These are phyloP conservation scores for Choreutis nemorana DNA, from an alignment of 2,888 invertebrate species.

Conservation along the genomic window DNA sequence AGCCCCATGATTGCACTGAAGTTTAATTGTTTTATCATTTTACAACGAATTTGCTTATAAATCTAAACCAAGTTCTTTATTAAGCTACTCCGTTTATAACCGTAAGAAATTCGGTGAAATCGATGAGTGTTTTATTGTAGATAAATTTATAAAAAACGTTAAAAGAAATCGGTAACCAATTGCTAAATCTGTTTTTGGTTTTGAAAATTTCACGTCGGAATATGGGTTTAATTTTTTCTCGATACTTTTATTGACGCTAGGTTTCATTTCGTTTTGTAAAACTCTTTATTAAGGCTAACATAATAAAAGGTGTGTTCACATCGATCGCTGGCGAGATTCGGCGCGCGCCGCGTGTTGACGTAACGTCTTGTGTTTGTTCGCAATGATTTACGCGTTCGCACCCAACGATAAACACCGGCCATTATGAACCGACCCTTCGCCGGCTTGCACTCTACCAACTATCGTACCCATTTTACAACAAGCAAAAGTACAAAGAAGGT, in stretches of 20 bases:
- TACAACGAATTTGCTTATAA: no score
- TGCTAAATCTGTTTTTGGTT: no score
- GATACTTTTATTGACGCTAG: conserved; percentile 1
- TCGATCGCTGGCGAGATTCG: conserved; percentile 25
- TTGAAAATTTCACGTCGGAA: no score
- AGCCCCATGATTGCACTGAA: no score
- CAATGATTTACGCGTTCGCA: conserved; percentile 35
- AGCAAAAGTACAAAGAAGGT: conserved; percentile 15
- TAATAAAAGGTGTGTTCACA: conserved; percentile 19
- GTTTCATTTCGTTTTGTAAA: not conserved
- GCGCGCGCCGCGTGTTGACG: conserved; percentile 29
- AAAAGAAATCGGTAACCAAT: no score
- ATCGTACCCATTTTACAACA: conserved; percentile 10
- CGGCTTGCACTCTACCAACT: conserved; percentile 1
- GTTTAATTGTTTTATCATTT: no score
- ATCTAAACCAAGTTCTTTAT: no score
- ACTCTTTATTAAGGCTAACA: not conserved
- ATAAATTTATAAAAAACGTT: no score
- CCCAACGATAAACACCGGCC: conserved; percentile 20
- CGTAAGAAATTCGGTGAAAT: no score
- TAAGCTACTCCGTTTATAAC: no score
- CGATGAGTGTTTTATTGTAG: no score
- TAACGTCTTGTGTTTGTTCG: conserved; percentile 30
- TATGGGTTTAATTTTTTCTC: no score
- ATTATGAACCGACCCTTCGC: conserved; percentile 13